Evolutionary conservation across 2,888 invertebrate species (phyloP), one percentile per base, ranked within the genome.

Genomic region (Lasioglossum calceatum): DNA sequence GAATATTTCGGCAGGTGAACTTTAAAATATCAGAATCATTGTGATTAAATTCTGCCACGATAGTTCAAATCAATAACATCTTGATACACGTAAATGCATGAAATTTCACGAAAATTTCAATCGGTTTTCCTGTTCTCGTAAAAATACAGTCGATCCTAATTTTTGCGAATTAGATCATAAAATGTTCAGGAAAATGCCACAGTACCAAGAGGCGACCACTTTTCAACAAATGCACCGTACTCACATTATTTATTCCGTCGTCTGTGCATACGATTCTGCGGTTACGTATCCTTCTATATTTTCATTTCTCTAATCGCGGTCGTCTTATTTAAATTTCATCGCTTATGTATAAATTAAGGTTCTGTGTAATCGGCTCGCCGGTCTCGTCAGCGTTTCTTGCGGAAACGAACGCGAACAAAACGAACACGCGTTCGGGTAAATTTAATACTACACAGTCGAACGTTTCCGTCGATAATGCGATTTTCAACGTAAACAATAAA

Each of bases 1-100:
- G 87, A 87, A 87, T 84, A 87, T 87, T 87, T 81, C 83, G n/a
- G n/a, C n/a, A n/a, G 4, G 4, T n/a, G n/a, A n/a, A 86, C 81
- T 77, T 67, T 27, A 67, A 32, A 64, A 64, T 64, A 64, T 32
- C 58, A 10, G n/a, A 58, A 58, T 4, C n/a, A n/a, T 58, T 54
- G 54, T 3, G 10, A 54, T 23, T 23, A 54, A 54, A 23, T 50
- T 50, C 50, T 50, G 5, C 50, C 50, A 14, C 19, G 19, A 50
- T 5, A 47, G 47, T 19, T 50, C 7, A 2, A 50, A 50, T 19
- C 7, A 0, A 54, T 54, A 23, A 54, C 23, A 19, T 47, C 47
- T 47, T 47, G 4, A 47, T 47, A 47, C 16, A 47, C 47, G 5
- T 16, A 47, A 16, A 16, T 47, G 16, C 47, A 16, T 47, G 16